Evolutionary conservation across 2,113 vertebrate genomes (phyloP), one percentile per base, ranked within the genome.

Genomic region (Phrynocephalus versicolor): DNA sequence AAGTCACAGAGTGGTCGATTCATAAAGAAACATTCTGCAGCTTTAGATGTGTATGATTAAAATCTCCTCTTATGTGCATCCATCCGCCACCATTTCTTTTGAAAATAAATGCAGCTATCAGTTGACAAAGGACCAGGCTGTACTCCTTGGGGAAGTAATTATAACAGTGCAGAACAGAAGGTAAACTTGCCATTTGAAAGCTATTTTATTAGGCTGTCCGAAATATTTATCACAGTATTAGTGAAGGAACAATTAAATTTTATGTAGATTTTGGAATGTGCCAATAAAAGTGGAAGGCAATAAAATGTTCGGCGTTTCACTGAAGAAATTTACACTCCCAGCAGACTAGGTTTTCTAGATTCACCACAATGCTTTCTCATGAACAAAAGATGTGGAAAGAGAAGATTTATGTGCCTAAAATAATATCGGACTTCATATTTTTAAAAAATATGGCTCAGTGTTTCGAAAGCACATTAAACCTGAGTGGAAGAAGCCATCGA

Each of bases 131-230:
- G 89, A 51, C 80, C 91, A 85, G 82, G 45, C 69, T 94, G 79
- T 90, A 88, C 87, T 96, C 94, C 93, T 93, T 85, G 84, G 94
- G 91, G 94, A 94, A 92, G 86, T 91, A 94, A 95, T 96, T 94
- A 94, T 67, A 91, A 89, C 90, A 92, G 85, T 81, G 84, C 37
- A 90, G 82, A 94, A 65, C 85, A 95, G 91, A 95, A 94, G 91
- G 88, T 92, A 92, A 93, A 94, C 91, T 89, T 93, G 94, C 89
- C 41, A 95, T 89, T 92, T 93, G 62, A 86, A 91, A 89, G 57
- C 81, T 92, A 25, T 91, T 96, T 94, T 92, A 92, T 91, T 94
- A 89, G 85, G 72, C 27, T 55, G 21, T 87, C 80, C 81, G 90
- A 93, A 92, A 88, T 95, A 96, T 93, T 95, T 92, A 92, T 94